Base-by-base conservation (phyloP, 2,113 vertebrate species). In the Athene cunicularia region DNA sequence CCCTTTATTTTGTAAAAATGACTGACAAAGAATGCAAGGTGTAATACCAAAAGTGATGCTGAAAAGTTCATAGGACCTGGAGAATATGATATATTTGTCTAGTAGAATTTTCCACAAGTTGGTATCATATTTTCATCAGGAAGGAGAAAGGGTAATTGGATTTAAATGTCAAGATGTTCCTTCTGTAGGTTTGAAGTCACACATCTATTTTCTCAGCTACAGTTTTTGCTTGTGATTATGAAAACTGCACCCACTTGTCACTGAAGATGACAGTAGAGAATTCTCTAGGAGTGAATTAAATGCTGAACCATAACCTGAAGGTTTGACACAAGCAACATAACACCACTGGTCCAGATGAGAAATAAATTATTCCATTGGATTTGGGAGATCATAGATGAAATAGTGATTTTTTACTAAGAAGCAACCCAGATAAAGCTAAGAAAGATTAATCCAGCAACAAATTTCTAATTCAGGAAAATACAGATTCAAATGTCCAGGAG, bases 151-250 rank as follows among this genome's bases (percentile, higher is more conserved):
- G 97, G 98, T 98, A 98, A 98, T 98, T 98, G 97, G 98, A 98
- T 98, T 98, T 98, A 98, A 98, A 98, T 98, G 98, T 98, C 98
- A 98, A 97, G 98, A 98, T 97, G 95, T 97, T 98, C 96, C 81
- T 96, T 94, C 73, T 93, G 95, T 95, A 88, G 86, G 90, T 87
- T 94, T 91, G 93, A 97, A 98, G 95, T 93, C 96, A 96, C 95
- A 95, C 77, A 91, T 98, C 97, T 98, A 96, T 98, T 97, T 98
- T 97, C 97, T 96, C 88, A 96, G 97, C 76, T 91, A 90, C 62
- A 52, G 50, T 95, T 96, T 96, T 94, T 86, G 37, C 83, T 96
- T 97, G 84, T 92, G 96, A 96, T 97, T 96, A 98, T 95, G 97
- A 96, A 94, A 97, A 91, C 96, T 80, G 74, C 72, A 95, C 77